Base-by-base conservation (phyloP, 2,113 vertebrate species). In the Psettodes erumei region DNA sequence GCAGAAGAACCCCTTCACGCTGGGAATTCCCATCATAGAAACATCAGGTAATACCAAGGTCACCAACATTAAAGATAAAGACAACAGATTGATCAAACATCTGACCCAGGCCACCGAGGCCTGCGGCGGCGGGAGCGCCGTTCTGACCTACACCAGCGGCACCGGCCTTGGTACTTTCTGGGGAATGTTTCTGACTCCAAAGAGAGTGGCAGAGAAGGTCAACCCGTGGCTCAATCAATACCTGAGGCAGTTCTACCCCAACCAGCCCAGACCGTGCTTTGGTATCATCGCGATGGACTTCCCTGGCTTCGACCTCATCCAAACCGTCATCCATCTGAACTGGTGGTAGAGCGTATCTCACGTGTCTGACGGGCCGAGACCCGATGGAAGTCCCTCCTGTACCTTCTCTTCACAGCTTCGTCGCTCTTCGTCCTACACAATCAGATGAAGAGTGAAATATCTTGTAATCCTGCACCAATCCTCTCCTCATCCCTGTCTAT, bases 281-380 rank as follows among this genome's bases (percentile, higher is more conserved):
- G 94, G 93, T 0, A 79, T 95, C 48, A 79, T 95, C 55, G 93
- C 94, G 58, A 91, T 93, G 93, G 93, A 95, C 77, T 95, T 93
- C 79, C 94, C 94, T 0, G 90, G 93, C 1, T 0, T 91, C 5
- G 91, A 90, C 43, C 92, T 95, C n/a, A 85, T 95, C 55, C 88
- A 15, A 62, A 88, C 90, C 15, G 75, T 95, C 3, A 76, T 89
- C 51, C 82, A 86, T 0, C 87, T 94, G 62, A 95, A 94, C 80
- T 30, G 16, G 62, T 89, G 55, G 67, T 89, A 63, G 30, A 60
- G 4, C 19, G 7, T 28, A 23, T 8, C 37, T 37, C 8, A 53
- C 6, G 3, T 47, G 32, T 16, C 19, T 21, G 25, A 32, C 15
- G 28, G 4, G 42, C 16, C 33, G 42, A 21, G 37, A 55, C 54